Evolutionary conservation across 2,888 invertebrate species (phyloP), one percentile per base, ranked within the genome.

Genomic region (Synanthedon tipuliformis): DNA sequence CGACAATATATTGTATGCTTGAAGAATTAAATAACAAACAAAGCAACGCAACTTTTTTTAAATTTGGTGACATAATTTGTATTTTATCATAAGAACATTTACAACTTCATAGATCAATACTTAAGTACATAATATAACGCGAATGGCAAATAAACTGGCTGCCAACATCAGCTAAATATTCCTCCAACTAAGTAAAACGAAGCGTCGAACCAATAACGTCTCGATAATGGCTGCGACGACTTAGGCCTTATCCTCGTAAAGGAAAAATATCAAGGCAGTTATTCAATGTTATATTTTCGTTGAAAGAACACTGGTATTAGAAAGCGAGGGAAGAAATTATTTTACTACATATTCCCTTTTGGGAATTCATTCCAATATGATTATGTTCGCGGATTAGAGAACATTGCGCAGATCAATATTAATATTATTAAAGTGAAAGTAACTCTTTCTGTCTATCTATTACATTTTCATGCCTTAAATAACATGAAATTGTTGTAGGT

Each of bases 201-300:
- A 68, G 65, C 61, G 62, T 59, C 59, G 60, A 62, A 58, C 64
- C 68, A 68, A 71, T 73, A 75, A 68, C 65, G 70, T 65, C 54
- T 57, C 61, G 61, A 63, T 74, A 74, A 75, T 72, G 68, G 71
- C 57, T 53, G 52, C 54, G 61, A 60, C 64, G 64, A 61, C 62
- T 64, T 62, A 62, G 60, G 53, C 62, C 59, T 58, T 60, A 55
- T 57, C 61, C 61, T 60, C 59, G 58, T 61, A 61, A 61, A 59
- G 56, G 56, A 56, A 55, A 59, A 62, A 61, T 64, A 65, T 63
- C 56, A 56, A 51, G 54, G 57, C 63, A 60, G 63, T 66, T 64
- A 64, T 65, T 68, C 64, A 63, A 60, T 61, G 59, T 68, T 65
- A 67, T 66, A 61, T 61, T 58, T 62, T 61, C 56, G 56, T 57